Conservation (phyloP, 2,113 vertebrate species). For the Ovis aries region ARS-UI_Ramb_v3.0 NC_056055.1:47897001-47897500, state of each 20-base stretch:
- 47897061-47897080: conserved; percentile 20
- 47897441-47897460: conserved; percentile 97
- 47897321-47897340: conserved; percentile 99
- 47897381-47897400: conserved; percentile 94
- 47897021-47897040: neutral
- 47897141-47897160: neutral
- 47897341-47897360: conserved; percentile 95
- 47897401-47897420: conserved; percentile 98
- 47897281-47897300: conserved; percentile 90
- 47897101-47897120: neutral
- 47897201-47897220: neutral
- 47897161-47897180: neutral
- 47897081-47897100: neutral
- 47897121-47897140: neutral
- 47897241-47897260: conserved; percentile 5
- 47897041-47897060: neutral
- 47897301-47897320: conserved; percentile 98
- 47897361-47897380: conserved; percentile 97
- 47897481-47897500: conserved; percentile 92
- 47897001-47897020: neutral
- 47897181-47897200: neutral
- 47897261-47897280: conserved; percentile 74
- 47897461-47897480: conserved; percentile 95
- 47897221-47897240: conserved; percentile 67
- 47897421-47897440: conserved; percentile 98